These are phyloP conservation scores for Echiichthys vipera DNA, from an alignment of 2,797 vertebrate genomes.

Conservation along the genomic window DNA sequence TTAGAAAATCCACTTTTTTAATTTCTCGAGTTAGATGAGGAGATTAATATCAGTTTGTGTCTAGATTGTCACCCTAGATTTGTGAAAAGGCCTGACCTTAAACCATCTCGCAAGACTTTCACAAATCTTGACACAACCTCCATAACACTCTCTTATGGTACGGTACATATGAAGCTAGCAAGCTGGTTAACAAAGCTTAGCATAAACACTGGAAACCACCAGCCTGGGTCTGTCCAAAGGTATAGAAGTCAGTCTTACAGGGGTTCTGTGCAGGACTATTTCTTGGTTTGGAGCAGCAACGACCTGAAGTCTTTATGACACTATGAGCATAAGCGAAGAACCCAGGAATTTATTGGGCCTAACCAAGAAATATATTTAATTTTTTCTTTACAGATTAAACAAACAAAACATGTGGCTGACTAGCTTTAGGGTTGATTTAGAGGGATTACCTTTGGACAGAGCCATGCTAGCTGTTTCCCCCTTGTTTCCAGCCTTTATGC, in stretches of 20 bases:
- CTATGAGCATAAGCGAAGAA: no score
- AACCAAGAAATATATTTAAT: no score
- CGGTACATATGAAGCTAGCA: not conserved
- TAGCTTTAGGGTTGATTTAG: no score
- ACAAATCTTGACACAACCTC: no score
- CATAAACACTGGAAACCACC: not conserved
- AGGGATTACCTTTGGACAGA: no score
- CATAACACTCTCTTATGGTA: no score
- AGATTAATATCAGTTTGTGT: not conserved
- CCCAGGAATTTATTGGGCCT: not conserved
- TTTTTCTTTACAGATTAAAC: not conserved
- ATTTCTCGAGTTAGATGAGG: not conserved
- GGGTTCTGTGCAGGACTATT: not conserved
- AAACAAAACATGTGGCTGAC: no score
- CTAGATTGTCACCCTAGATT: no score
- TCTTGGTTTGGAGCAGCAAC: not conserved
- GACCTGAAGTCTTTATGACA: not conserved
- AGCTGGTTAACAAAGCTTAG: constrained; percentile 12
- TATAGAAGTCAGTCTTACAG: not conserved
- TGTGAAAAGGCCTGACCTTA: no score
- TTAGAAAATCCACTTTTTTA: not conserved
- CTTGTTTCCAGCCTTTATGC: constrained; percentile 3
- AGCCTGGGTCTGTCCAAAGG: not conserved
- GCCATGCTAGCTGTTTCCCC: not conserved
- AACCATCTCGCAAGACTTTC: no score